These are phyloP conservation scores for Carcina quercana DNA, from an alignment of 2,888 invertebrate species.

Conservation along the genomic window DNA sequence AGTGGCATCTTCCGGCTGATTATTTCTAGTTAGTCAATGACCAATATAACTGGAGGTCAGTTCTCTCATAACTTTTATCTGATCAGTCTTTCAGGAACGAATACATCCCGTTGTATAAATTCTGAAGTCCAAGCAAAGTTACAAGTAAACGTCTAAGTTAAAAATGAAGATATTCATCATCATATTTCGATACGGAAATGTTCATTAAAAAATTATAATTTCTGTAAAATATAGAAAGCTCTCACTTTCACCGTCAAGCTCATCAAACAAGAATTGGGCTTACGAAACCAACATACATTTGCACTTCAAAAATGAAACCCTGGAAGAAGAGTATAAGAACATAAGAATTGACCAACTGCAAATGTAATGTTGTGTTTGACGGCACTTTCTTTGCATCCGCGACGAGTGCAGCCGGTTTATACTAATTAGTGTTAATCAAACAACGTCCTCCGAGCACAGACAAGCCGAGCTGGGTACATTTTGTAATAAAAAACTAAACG, in stretches of 20 bases:
- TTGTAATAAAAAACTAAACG: too few relatives aligned
- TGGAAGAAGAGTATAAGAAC: conserved; percentile 16
- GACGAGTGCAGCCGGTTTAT: conserved; percentile 51
- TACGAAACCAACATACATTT: conserved; percentile 21
- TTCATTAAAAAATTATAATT: background rate
- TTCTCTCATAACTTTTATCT: too few relatives aligned
- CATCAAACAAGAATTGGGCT: conserved; percentile 34
- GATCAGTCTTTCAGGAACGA: too few relatives aligned
- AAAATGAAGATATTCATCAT: too few relatives aligned
- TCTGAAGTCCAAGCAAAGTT: too few relatives aligned
- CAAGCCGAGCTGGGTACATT: conserved; percentile 44
- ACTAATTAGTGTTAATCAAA: conserved; percentile 73
- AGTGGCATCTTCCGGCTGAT: too few relatives aligned
- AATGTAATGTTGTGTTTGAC: conserved; percentile 17
- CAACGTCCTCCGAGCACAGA: conserved; percentile 54
- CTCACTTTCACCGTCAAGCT: conserved; percentile 40
- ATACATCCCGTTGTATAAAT: too few relatives aligned
- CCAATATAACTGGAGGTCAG: too few relatives aligned
- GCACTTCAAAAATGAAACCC: conserved; percentile 21
- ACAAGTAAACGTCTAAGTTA: too few relatives aligned
- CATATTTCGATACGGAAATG: background rate
- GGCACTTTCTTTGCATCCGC: conserved; percentile 47
- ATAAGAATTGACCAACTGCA: conserved; percentile 3
- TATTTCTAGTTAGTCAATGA: too few relatives aligned
- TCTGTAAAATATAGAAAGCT: conserved; percentile 34